Base-by-base conservation (phyloP, 2,888 invertebrate species). In the Callyntrura sp. region DNA sequence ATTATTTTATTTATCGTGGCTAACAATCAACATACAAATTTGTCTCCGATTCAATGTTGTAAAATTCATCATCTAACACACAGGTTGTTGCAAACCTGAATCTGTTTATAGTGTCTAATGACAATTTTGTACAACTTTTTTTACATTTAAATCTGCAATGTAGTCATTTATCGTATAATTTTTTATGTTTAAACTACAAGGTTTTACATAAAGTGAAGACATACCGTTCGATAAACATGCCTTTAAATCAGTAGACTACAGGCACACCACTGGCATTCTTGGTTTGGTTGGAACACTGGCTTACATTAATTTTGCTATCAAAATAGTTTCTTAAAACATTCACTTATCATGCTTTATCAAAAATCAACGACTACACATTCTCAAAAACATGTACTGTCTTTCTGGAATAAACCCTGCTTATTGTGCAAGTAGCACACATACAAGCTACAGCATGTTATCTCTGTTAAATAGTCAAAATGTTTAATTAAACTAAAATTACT, bases 361-460 rank as follows among this genome's bases (percentile, higher is more conserved):
- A 17, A 60, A 60, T 60, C 6, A 68, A 68, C 28, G 28, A n/a
- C n/a, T 11, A 28, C 14, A 12, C 20, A 8, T 68, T 28, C 17
- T 20, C 17, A 62, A 23, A 17, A 23, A 11, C 4, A 17, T n/a
- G 23, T 23, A 35, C 6, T 35, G 35, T 51, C 51, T 51, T 51
- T 51, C n/a, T 11, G 6, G 17, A 17, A 17, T 5, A 17, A 45
- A 45, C 70, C 70, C 43, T 70, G n/a, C 43, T 43, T 9, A 70
- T 45, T 45, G 4, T n/a, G 45, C 43, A 5, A 12, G 45, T 48
- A 9, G 48, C 73, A 76, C 73, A 48, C 48, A 8, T 48, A 68
- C 68, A 68, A 11, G 48, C 73, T 48, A 76, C 20, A 76, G 45
- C 48, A 76, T 76, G n/a, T 51, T 51, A 76, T 76, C 48, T 76